Conservation (phyloP, 2,113 vertebrate genomes). For the Apteryx mantelli region DNA sequence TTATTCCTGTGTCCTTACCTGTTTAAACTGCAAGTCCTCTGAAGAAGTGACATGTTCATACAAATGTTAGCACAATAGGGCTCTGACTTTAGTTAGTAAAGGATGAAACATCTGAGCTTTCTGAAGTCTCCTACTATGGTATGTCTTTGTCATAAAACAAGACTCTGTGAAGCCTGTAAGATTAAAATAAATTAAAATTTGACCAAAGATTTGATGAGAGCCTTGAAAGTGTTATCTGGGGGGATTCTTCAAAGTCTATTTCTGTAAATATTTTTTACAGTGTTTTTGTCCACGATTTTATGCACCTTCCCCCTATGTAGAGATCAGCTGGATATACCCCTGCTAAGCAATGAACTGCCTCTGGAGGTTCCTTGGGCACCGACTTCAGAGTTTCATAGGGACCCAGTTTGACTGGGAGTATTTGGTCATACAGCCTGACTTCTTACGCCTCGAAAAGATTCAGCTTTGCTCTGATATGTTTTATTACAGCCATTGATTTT, state of each 20-base stretch:
- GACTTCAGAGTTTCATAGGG: not conserved
- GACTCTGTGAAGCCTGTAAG: not conserved
- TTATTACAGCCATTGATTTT: not conserved
- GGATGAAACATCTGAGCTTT: not conserved
- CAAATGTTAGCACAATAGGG: not conserved
- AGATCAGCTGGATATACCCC: not conserved
- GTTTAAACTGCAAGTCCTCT: not conserved
- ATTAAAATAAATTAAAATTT: not conserved
- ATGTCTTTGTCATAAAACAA: not conserved
- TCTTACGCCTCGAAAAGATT: not conserved
- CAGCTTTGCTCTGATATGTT: rapidly evolving
- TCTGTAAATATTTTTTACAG: not conserved
- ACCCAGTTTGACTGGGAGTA: not conserved
- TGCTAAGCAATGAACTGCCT: not conserved
- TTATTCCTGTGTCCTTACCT: not conserved
- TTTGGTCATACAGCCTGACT: rapidly evolving
- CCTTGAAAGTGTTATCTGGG: not conserved
- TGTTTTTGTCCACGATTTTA: not conserved
- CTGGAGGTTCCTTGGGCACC: not conserved
- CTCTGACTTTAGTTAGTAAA: not conserved
- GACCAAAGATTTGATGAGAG: not conserved
- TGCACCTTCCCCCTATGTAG: not conserved
- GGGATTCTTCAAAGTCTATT: rapidly evolving
- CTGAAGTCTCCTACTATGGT: not conserved
- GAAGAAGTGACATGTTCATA: not conserved